Base-by-base conservation (phyloP, 2,113 vertebrate species). In the Merops nubicus region DNA sequence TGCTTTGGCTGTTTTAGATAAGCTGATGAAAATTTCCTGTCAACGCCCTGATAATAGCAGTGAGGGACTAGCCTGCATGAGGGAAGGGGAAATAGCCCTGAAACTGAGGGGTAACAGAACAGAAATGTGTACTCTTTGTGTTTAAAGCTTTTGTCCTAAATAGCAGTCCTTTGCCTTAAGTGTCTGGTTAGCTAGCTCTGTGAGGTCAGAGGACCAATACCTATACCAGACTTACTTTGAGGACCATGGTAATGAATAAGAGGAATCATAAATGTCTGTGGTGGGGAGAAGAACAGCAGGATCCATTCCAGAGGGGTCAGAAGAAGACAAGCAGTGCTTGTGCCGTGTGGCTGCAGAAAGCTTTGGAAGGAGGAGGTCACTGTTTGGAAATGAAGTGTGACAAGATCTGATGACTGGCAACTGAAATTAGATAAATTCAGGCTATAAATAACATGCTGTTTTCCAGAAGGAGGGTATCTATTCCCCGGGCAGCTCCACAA, bases 151-250 rank as follows among this genome's bases (percentile, higher is more conserved):
- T 67, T 89, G 7, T 48, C 13, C 20, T 34, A 29, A 67, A 29
- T 15, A 67, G 4, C 2, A 20, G 15, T 33, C 20, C 6, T 85
- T 75, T 86, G 17, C 18, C 26, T 86, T 38, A 15, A 8, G 15
- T 36, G 17, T 56, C 29, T 50, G 4, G 2, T 64, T 78, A 45
- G 12, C 28, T 38, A 89, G 9, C 9, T 76, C 29, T 38, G 6
- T n/a, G 25, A 60, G 16, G 64, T 22, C 40, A 64, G 68, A 82
- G 15, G 22, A 56, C 9, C 25, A 54, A 21, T 12, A 73, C 6
- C 5, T 26, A n/a, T 3, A 45, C 6, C 17, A 33, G 7, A 14
- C 4, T 15, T 31, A 6, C 25, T 38, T 15, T 1, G 2, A 5
- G 10, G 14, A 62, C 16, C 19, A 53, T 1, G 2, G 9, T 42